Evolutionary conservation across 2,113 vertebrate genomes (phyloP), one percentile per base, ranked within the genome.

Genomic region (Paraplagusia blochii): DNA sequence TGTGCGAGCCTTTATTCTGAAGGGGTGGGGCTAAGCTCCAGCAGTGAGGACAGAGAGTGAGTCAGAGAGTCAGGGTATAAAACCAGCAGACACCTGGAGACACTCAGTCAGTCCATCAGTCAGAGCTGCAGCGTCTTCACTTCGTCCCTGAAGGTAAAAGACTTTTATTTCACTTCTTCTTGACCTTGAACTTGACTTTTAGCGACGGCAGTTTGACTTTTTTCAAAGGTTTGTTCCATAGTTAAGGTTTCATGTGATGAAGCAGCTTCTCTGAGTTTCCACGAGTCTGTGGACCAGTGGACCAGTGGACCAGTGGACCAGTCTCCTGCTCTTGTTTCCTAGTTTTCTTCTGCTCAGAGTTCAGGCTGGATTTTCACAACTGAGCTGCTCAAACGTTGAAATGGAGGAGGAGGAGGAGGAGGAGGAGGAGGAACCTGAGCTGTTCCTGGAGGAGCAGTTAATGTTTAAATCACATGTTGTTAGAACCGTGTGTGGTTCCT

Each of bases 61-160:
- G 70, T 38, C 57, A 42, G 54, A 56, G 47, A 33, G 64, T 80
- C 74, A 80, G 78, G 87, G 43, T 44, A 89, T 88, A 90, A 82
- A 88, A 80, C 66, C 69, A 38, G 36, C 72, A 72, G 69, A 52
- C 64, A 84, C 82, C 87, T 86, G 85, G 55, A 45, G 67, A 16
- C 45, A n/a, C 6, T 29, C 38, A 44, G 45, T 7, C 5, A 36
- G 35, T 36, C 6, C 35, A 10, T 52, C 74, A 65, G 44, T 11
- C 12, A 10, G n/a, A n/a, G n/a, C 36, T 46, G 65, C 58, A 11
- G 51, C 50, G 8, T 10, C 38, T 40, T 11, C 29, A 6, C 39
- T 13, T 50, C 22, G 9, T 35, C 65, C 45, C 59, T 61, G 10
- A 84, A 88, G 87, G 88, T 88, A 89, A 70, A 69, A 62, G 57